A percentile compares a stretch with the other conserved stretches of the same genome.
Conservation (phyloP, 1,140 invertebrate genomes). For the Nasonia vitripennis region DNA sequence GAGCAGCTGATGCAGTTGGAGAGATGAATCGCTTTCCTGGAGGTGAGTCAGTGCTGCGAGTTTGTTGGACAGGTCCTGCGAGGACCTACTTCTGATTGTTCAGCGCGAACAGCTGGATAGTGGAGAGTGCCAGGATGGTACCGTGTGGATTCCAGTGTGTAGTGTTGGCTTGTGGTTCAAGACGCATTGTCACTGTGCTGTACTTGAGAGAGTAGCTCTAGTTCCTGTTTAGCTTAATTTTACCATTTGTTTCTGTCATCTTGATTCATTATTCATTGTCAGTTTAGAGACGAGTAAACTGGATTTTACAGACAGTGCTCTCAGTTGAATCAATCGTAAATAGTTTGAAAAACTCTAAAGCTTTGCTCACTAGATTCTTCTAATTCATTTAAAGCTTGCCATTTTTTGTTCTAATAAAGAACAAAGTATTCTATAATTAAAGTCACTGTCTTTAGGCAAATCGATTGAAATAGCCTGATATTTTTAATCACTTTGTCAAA, state of each 20-base stretch:
- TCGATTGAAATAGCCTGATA: too few relatives aligned
- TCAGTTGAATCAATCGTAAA: not conserved
- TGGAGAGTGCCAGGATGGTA: not conserved
- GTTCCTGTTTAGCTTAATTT: too few relatives aligned
- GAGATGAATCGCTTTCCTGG: not conserved
- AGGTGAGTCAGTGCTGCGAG: not conserved
- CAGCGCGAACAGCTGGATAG: slow-evolving; percentile 8
- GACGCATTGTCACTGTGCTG: too few relatives aligned
- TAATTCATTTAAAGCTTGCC: too few relatives aligned
- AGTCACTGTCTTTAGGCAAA: too few relatives aligned
- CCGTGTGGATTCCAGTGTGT: not conserved
- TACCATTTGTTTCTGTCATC: not conserved
- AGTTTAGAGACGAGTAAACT: not conserved
- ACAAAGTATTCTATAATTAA: too few relatives aligned
- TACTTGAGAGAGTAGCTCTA: too few relatives aligned
- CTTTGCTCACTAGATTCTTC: too few relatives aligned
- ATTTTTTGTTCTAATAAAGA: too few relatives aligned
- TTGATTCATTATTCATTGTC: not conserved
- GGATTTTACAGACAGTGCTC: not conserved
- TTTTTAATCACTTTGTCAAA: too few relatives aligned
- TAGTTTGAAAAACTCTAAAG: not conserved
- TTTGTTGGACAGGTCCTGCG: not conserved
- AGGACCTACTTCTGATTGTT: slow-evolving; percentile 8
- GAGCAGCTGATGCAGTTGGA: not conserved
- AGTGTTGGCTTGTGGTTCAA: not conserved